phyloP scores from a whole-genome alignment of 2,888 invertebrate genomes.

The Athalia rosae region DNA sequence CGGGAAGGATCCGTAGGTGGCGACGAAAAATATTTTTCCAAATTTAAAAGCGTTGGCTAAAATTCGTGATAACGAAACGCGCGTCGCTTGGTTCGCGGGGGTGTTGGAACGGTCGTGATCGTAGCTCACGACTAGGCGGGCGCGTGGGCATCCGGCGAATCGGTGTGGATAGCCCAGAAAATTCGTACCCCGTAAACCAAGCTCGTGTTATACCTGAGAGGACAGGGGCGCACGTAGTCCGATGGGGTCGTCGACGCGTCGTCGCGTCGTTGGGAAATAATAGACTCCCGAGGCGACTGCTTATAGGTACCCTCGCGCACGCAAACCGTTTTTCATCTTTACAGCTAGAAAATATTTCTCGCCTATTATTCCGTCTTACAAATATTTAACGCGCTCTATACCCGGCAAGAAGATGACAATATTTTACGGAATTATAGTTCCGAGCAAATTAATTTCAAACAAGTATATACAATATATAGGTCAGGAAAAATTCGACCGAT shows the following conservation, averaged over 20 bases:
- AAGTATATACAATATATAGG: too few relatives aligned
- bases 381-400: too few relatives aligned
- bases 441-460: too few relatives aligned
- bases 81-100: background rate
- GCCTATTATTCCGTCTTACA: too few relatives aligned
- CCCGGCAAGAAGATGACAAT: too few relatives aligned
- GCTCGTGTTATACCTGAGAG: background rate
- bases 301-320: conserved; percentile 44
- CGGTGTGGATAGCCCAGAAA: conserved; percentile 34
- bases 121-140: conserved; percentile 9
- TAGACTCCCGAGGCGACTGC: conserved; percentile 42
- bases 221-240: conserved; percentile 37
- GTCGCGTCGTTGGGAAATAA: conserved; percentile 34
- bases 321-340: conserved; percentile 54
- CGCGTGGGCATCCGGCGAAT: conserved; percentile 35
- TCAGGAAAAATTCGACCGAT: too few relatives aligned
- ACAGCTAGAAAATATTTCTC: conserved; percentile 47
- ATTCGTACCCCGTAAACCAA: conserved; percentile 39
- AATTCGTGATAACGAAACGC: background rate
- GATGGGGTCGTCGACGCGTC: background rate
- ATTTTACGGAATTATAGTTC: too few relatives aligned
- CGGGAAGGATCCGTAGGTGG: too few relatives aligned
- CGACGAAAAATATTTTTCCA: too few relatives aligned
- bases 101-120: conserved; percentile 5
- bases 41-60: background rate